phyloP scores from a whole-genome alignment of 2,113 vertebrate genomes.

The Triplophysa dalaica region DNA sequence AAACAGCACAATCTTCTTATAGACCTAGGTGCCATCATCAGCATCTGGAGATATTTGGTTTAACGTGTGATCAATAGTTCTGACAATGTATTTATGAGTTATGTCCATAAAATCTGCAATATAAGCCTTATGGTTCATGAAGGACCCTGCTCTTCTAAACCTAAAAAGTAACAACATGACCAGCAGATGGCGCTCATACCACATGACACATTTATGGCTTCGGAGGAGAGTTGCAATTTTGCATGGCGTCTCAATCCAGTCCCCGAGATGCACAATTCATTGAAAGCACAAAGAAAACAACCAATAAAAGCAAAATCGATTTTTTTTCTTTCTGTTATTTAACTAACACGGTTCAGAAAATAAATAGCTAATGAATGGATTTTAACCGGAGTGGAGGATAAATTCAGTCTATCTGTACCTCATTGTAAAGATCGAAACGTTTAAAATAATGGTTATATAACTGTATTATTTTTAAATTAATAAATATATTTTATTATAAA shows the following conservation, averaged over 20 bases:
- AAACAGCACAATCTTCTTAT: no score
- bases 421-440: no score
- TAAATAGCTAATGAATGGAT: neutral
- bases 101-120: no score
- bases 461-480: neutral
- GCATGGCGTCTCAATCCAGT: neutral
- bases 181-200: constrained; percentile 25
- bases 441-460: neutral
- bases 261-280: neutral
- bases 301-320: neutral
- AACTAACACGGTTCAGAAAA: neutral
- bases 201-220: neutral
- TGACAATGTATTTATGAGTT: no score
- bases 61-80: no score
- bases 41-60: no score
- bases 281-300: constrained; percentile 3
- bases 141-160: no score
- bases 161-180: neutral
- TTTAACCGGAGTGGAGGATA: neutral
- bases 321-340: neutral
- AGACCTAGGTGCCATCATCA: no score
- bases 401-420: neutral
- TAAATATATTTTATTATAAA: neutral
- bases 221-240: neutral
- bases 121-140: no score